phyloP scores from a whole-genome alignment of 2,797 vertebrate species.

The Vireo griseus region DNA sequence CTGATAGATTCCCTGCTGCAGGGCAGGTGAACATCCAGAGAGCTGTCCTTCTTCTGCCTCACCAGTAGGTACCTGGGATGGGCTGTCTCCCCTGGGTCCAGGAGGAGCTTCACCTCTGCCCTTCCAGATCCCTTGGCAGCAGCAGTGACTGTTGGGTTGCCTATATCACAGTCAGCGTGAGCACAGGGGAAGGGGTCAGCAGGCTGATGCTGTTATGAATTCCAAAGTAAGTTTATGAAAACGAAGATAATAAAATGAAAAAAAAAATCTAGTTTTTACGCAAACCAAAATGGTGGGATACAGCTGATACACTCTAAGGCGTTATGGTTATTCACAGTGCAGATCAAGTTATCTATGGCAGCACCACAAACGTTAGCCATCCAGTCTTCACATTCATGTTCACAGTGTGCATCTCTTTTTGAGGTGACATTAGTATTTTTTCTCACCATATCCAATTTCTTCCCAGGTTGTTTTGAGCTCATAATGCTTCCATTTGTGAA shows the following conservation, averaged over 20 bases:
- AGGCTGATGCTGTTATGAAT: not conserved
- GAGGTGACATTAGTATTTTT: not conserved
- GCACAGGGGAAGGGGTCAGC: not conserved
- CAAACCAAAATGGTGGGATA: not conserved
- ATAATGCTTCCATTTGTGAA: not conserved
- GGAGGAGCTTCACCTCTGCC: not conserved
- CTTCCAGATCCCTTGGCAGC: not conserved
- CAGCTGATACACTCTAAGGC: not conserved
- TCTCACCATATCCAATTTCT: not conserved
- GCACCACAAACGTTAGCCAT: not conserved
- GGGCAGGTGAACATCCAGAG: not conserved
- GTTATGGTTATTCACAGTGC: not conserved
- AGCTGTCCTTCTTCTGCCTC: not conserved
- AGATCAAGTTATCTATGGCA: not conserved
- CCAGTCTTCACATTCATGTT: not conserved
- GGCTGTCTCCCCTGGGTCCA: fast-evolving
- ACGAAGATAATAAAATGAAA: not conserved
- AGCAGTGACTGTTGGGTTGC: not conserved
- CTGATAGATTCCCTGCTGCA: not conserved
- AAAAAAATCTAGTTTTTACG: not conserved
- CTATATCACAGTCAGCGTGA: not conserved
- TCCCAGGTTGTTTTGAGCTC: not conserved
- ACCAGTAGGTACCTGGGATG: not conserved
- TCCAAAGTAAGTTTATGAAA: not conserved
- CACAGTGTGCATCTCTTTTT: not conserved